Evolutionary conservation across 2,113 vertebrate genomes (phyloP).

Genomic region (Xenotilapia flavipinnis): DNA sequence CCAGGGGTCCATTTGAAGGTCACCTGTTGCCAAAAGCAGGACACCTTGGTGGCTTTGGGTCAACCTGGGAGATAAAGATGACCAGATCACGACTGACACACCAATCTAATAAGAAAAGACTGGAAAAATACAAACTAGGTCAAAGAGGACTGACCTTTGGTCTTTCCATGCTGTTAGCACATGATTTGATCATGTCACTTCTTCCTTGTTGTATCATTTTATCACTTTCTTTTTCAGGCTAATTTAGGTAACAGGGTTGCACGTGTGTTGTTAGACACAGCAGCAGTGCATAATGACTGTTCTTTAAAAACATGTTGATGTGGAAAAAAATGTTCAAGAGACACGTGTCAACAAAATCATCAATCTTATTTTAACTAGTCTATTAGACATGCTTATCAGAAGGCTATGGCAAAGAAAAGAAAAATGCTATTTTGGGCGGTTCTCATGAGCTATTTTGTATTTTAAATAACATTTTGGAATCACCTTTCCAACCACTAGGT

Average conservation of each 20-base stretch:
- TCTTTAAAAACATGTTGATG: neutral
- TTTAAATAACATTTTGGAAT: neutral
- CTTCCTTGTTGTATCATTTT: neutral
- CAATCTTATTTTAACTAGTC: neutral
- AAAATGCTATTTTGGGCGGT: neutral
- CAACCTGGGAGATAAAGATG: neutral
- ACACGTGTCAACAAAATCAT: neutral
- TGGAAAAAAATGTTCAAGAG: neutral
- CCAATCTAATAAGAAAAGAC: neutral
- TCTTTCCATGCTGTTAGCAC: neutral
- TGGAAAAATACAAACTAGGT: neutral
- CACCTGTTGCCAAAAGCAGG: neutral
- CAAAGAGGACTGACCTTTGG: neutral
- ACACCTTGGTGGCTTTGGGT: neutral
- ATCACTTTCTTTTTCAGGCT: neutral
- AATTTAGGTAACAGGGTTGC: neutral
- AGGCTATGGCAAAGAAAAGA: neutral
- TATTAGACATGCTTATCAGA: neutral
- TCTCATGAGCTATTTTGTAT: neutral
- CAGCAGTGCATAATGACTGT: neutral
- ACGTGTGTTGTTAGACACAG: neutral
- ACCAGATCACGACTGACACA: neutral
- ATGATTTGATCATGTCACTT: neutral
- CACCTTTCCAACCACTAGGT: neutral
- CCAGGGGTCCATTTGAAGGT: neutral